Percentiles rank a stretch among this genome's conserved stretches.
These are phyloP conservation scores for Anthophora plumipes DNA, from an alignment of 2,888 invertebrate genomes.

Conservation along the genomic window DNA sequence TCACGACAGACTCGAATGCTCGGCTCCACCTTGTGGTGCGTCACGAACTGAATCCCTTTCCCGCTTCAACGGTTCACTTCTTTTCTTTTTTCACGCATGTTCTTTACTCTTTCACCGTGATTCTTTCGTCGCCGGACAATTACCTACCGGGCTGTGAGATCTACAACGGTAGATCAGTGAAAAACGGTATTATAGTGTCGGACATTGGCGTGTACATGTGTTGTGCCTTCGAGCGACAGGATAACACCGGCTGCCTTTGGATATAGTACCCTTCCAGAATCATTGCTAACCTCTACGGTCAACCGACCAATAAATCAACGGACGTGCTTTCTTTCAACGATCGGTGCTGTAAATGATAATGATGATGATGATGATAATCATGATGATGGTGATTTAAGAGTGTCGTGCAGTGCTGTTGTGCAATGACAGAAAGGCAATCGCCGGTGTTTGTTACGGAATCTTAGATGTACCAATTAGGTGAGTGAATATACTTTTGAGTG, in stretches of 20 bases:
- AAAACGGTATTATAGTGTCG: constrained; percentile 18
- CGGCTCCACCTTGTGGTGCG: constrained; percentile 1
- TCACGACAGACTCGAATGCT: constrained; percentile 14
- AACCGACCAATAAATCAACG: constrained; percentile 10
- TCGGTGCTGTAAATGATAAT: constrained; percentile 60
- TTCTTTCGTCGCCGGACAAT: constrained; percentile 1
- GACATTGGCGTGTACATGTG: constrained; percentile 55
- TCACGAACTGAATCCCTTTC: not conserved
- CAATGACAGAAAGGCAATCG: constrained; percentile 80
- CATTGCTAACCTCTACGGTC: not conserved
- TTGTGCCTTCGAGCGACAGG: constrained; percentile 39
- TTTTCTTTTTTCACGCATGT: not conserved
- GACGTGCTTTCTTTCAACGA: constrained; percentile 24
- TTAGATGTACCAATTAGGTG: constrained; percentile 83
- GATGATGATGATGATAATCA: constrained; percentile 48
- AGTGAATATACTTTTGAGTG: too few species aligned
- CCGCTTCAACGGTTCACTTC: not conserved
- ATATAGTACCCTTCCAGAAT: constrained; percentile 39
- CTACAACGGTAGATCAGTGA: not conserved
- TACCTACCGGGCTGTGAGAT: not conserved
- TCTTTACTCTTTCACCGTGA: not conserved
- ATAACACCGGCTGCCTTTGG: constrained; percentile 53
- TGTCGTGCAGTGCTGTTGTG: constrained; percentile 80
- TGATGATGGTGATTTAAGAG: constrained; percentile 71
- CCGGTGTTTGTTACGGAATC: constrained; percentile 77